Evolutionary conservation across 2,113 vertebrate species (phyloP).

Genomic region (mouse (Mus musculus)): GRCm39 chrX:37485001-37485500

Average conservation of each 20-base stretch:
- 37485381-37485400: neutral
- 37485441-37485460: neutral
- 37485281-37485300: neutral
- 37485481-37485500: accelerated
- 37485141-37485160: neutral
- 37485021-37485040: neutral
- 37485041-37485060: neutral
- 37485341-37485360: neutral
- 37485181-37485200: neutral
- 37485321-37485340: neutral
- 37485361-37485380: neutral
- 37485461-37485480: neutral
- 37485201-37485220: neutral
- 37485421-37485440: neutral
- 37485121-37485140: neutral
- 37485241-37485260: neutral
- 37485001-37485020: neutral
- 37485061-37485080: neutral
- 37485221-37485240: neutral
- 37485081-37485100: neutral
- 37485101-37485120: neutral
- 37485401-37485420: neutral
- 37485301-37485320: neutral
- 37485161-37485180: neutral
- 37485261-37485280: neutral